Conservation (phyloP, 1,140 invertebrate genomes). For the Zaprionus camerounensis region DNA sequence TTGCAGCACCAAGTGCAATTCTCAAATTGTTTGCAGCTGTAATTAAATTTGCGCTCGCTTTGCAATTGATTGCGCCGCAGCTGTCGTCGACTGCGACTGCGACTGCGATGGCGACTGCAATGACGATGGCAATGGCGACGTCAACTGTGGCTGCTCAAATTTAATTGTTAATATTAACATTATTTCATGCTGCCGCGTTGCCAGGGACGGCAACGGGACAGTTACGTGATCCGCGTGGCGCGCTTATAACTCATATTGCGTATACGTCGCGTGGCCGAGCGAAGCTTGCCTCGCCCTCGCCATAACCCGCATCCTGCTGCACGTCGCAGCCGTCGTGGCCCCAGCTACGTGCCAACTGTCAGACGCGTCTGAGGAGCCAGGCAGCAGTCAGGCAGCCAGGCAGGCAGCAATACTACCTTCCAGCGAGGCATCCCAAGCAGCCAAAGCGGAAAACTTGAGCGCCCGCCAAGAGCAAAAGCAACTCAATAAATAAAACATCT, state of each 20-base stretch:
- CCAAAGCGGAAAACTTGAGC: constrained; percentile 41
- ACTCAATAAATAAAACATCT: constrained; percentile 73
- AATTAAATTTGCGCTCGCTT: constrained; percentile 64
- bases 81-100: neutral
- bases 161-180: constrained; percentile 77
- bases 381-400: neutral
- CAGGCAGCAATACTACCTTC: neutral
- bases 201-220: constrained; percentile 30
- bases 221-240: constrained; percentile 63
- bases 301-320: constrained; percentile 25
- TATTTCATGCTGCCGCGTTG: constrained; percentile 44
- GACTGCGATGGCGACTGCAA: neutral
- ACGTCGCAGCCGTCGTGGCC: constrained; percentile 20
- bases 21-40: constrained; percentile 51
- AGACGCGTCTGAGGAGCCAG: constrained; percentile 24
- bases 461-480: constrained; percentile 38
- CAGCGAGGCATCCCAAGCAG: neutral
- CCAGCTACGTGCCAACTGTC: constrained; percentile 71
- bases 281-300: constrained; percentile 11
- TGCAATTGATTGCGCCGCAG: constrained; percentile 12
- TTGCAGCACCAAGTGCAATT: constrained; percentile 14
- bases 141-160: constrained; percentile 19
- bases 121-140: neutral
- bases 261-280: constrained; percentile 50
- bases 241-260: constrained; percentile 71